Percentiles rank a stretch among this genome's conserved stretches.
Evolutionary conservation across 2,888 invertebrate species (phyloP).

Genomic region (Macrophya annulata): DNA sequence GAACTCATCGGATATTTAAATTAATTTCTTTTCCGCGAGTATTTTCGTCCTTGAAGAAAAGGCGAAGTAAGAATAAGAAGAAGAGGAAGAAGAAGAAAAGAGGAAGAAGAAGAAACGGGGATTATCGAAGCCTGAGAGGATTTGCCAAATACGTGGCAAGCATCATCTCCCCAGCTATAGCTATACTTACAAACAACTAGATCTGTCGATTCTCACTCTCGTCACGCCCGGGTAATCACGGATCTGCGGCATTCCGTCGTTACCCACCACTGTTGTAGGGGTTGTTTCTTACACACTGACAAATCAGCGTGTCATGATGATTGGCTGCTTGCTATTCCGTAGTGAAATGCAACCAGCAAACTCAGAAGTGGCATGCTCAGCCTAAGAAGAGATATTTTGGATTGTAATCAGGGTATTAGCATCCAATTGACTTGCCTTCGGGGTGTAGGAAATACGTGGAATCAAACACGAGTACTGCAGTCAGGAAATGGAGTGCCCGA

Average conservation of each 20-base stretch:
- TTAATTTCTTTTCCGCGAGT: neutral
- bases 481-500: neutral
- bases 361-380: neutral
- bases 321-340: constrained; percentile 35
- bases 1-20: neutral
- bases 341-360: constrained; percentile 17
- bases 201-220: constrained; percentile 34
- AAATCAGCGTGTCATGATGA: neutral
- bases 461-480: neutral
- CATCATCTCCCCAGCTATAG: neutral
- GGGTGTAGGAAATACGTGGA: neutral
- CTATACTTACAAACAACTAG: neutral
- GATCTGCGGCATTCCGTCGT: neutral
- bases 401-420: constrained; percentile 30
- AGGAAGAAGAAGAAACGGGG: neutral
- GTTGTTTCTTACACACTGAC: neutral
- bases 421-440: neutral
- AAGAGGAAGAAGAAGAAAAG: neutral
- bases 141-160: neutral
- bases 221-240: constrained; percentile 29
- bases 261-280: neutral
- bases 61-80: neutral
- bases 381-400: constrained; percentile 6
- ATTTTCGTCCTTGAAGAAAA: neutral
- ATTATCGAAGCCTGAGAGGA: neutral